Base-by-base conservation (phyloP, 2,888 invertebrate species). In the Aphodius granarius region DNA sequence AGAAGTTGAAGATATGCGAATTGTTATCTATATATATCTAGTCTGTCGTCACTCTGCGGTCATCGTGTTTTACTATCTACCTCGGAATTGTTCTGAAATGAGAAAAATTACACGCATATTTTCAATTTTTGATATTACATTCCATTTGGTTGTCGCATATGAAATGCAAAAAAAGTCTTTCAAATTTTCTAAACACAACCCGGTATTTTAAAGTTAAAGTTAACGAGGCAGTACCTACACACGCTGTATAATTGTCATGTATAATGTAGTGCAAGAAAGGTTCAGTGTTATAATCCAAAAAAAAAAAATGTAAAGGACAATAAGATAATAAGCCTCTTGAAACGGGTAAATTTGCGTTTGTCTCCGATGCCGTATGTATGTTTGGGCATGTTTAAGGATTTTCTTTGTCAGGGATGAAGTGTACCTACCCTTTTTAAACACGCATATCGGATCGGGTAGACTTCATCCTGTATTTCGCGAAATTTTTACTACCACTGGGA, bases 111-210 rank as follows among this genome's bases (percentile, higher is more conserved):
- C 22, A 19, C 22, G 68, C 68, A 68, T 68, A 68, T 68, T 68
- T 68, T 68, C 68, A 68, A 68, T 68, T 68, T 68, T 68, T 68
- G 21, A 68, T 21, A 68, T 65, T 65, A 68, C 68, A 68, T 68
- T 68, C 68, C 68, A 68, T 68, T 19, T 20, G 18, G 13, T 68
- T 20, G 21, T 22, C 68, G 68, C 13, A 68, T 9, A 21, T 21
- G 22, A 68, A 68, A 68, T 21, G 22, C 68, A 16, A 21, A 68
- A 21, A 21, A 43, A 68, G 68, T 68, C 68, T 68, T 68, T 68
- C 68, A 68, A 68, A 21, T 68, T 22, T 68, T 68, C 22, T 21
- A 68, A 68, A n/a, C n/a, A n/a, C 20, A 21, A 20, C 68, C 22
- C 20, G 22, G 68, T 21, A 68, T 68, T n/a, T n/a, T n/a, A n/a